Percentiles rank a stretch among this genome's conserved stretches.
phyloP scores from a whole-genome alignment of 2,888 invertebrate genomes.

The Onthophagus sagittarius region DNA sequence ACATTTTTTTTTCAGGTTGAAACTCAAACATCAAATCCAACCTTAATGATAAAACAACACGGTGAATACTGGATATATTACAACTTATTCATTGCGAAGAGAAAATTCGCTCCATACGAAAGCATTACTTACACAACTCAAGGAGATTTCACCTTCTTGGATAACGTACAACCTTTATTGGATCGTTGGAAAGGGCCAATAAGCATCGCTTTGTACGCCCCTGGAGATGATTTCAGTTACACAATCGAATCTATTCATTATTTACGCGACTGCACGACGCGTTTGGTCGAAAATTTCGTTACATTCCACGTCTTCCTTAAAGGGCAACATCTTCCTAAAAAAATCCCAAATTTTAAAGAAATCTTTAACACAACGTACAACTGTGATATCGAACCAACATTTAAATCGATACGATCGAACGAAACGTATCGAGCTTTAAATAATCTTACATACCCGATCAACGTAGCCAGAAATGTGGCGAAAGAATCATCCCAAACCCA shows the following conservation, averaged over 20 bases:
- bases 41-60: not conserved
- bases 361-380: not conserved
- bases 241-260: constrained; percentile 77
- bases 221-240: constrained; percentile 73
- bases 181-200: constrained; percentile 84
- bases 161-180: constrained; percentile 79
- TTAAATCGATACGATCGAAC: not conserved
- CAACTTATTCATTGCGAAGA: constrained; percentile 74
- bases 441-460: constrained; percentile 23
- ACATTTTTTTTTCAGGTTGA: too few relatives aligned
- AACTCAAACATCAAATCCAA: too few relatives aligned
- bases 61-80: constrained; percentile 76
- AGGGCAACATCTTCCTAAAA: constrained; percentile 75
- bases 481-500: constrained; percentile 24
- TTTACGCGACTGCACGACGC: constrained; percentile 69
- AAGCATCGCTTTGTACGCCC: constrained; percentile 81
- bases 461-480: constrained; percentile 26
- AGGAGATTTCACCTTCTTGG: constrained; percentile 85
- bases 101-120: constrained; percentile 68
- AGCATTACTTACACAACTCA: constrained; percentile 88
- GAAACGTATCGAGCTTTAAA: constrained; percentile 13
- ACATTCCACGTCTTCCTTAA: constrained; percentile 88
- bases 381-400: not conserved
- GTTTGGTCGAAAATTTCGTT: constrained; percentile 70
- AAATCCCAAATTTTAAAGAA: constrained; percentile 25